phyloP scores from a whole-genome alignment of 2,113 vertebrate genomes.

The Danionella cerebrum region DNA sequence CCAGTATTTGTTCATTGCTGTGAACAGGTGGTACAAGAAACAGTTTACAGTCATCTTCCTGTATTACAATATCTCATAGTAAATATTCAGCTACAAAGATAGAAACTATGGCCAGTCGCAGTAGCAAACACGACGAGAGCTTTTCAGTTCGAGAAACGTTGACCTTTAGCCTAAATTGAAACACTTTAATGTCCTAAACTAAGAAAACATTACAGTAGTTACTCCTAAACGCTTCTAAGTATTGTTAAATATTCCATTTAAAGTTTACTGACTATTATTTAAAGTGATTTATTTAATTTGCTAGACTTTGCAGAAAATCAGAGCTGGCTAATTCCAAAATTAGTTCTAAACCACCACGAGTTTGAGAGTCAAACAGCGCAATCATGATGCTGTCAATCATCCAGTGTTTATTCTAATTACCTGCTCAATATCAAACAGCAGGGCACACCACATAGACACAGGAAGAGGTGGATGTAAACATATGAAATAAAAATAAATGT shows the following conservation, averaged over 20 bases:
- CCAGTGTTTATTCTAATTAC: constrained; percentile 21
- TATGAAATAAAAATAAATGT: too few relatives aligned
- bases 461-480: background rate
- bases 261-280: constrained; percentile 22
- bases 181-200: constrained; percentile 5
- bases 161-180: constrained; percentile 21
- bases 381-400: constrained; percentile 31
- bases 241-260: background rate
- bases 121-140: constrained; percentile 45
- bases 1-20: constrained; percentile 41
- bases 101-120: constrained; percentile 32
- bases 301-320: constrained; percentile 1
- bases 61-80: constrained; percentile 30
- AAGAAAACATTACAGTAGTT: constrained; percentile 19
- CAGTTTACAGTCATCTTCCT: constrained; percentile 31
- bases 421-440: background rate
- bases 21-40: constrained; percentile 36
- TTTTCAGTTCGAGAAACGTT: background rate
- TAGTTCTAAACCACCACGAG: background rate
- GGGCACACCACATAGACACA: background rate
- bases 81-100: constrained; percentile 38
- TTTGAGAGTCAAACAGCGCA: background rate
- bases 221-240: constrained; percentile 16
- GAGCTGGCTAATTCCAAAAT: background rate
- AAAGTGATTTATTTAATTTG: constrained; percentile 1